Base-by-base conservation (phyloP, 1,140 invertebrate species). In the Drosophila orosa region DNA sequence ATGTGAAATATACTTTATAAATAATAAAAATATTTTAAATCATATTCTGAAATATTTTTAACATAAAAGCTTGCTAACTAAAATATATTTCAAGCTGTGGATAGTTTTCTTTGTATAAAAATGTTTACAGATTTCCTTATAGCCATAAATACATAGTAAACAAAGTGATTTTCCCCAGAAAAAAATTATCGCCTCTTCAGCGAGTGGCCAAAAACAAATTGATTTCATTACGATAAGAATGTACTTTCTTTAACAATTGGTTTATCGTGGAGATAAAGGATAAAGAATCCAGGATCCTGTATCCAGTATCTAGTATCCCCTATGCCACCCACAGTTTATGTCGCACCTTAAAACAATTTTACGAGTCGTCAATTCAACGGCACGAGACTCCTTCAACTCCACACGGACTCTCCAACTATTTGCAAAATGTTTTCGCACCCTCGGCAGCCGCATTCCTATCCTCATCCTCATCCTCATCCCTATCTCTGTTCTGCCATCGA, bases 341-440 rank as follows among this genome's bases (percentile, higher is more conserved):
- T 57, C 54, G 27, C 54, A 58, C 73, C 73, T 76, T 75, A 58
- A 75, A 76, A 59, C 73, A 57, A 67, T 75, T 76, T 76, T 67
- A 75, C 72, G 73, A 76, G 60, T 56, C 72, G 73, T 52, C 72
- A 76, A 39, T 47, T 71, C 50, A 37, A 68, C 48, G 19, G 63
- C 31, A 25, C 35, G n/a, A 47, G 74, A 65, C 54, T 52, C 44
- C 72, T 76, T 67, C 24, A 57, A 33, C 72, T 39, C 37, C 45
- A 45, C 54, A 47, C 39, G 37, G 61, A 56, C 50, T 47, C 45
- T 48, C 39, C 39, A 75, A 75, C 72, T 75, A 75, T 74, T 57
- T 42, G 69, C 39, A 50, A 76, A 75, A 66, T 65, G 73, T 58
- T 57, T 47, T 29, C 68, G 13, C 57, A 24, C 35, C 57, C 58